Evolutionary conservation across 2,113 vertebrate genomes (phyloP).

Genomic region (Psophia crepitans): DNA sequence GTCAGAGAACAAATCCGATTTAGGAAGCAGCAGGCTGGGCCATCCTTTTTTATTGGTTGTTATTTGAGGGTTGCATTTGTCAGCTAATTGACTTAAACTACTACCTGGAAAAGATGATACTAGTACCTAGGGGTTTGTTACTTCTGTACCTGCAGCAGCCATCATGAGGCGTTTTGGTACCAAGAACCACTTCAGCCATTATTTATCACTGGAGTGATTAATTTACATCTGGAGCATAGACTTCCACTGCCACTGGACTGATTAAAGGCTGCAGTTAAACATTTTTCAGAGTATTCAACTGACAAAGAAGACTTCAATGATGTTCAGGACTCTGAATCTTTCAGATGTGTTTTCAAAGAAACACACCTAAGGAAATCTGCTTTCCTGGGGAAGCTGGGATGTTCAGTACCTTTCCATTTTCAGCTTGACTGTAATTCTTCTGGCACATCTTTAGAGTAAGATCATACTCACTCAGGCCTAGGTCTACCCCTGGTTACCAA

Average conservation of each 20-base stretch:
- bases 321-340: background rate
- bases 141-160: background rate
- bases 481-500: background rate
- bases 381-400: background rate
- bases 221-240: background rate
- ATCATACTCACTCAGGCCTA: background rate
- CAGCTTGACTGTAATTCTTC: background rate
- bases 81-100: conserved; percentile 11
- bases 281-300: background rate
- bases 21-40: background rate
- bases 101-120: background rate
- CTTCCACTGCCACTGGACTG: background rate
- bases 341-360: background rate
- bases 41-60: conserved; percentile 25
- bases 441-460: background rate
- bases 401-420: background rate
- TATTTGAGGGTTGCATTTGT: background rate
- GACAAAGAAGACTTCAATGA: background rate
- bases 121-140: background rate
- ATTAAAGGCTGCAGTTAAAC: background rate
- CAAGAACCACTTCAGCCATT: background rate
- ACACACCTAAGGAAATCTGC: background rate
- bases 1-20: conserved; percentile 39
- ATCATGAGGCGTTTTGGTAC: background rate
- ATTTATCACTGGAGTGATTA: background rate